These are phyloP conservation scores for Teleogryllus occipitalis DNA, from an alignment of 1,140 invertebrate species.

Conservation along the genomic window DNA sequence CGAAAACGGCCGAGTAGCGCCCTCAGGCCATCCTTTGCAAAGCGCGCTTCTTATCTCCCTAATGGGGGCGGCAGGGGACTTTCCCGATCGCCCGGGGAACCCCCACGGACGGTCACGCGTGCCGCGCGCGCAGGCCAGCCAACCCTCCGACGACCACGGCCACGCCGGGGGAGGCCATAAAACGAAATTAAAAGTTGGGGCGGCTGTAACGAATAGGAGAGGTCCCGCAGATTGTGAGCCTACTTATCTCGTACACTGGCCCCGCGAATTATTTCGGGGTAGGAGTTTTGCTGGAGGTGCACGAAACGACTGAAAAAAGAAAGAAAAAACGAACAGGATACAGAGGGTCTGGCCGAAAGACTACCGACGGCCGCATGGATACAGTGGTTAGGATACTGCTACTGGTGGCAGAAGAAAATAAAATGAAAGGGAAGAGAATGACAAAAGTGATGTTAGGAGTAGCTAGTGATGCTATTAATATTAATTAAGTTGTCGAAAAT, in stretches of 20 bases:
- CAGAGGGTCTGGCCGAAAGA: background rate
- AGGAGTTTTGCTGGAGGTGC: background rate
- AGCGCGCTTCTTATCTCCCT: too few species aligned
- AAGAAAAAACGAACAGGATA: background rate
- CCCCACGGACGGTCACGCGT: background rate
- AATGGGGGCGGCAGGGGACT: too few species aligned
- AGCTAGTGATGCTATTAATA: too few species aligned
- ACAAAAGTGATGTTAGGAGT: background rate
- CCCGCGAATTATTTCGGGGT: background rate
- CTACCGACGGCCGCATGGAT: background rate
- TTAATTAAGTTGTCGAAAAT: too few species aligned
- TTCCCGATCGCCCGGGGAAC: background rate
- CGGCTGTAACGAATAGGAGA: background rate
- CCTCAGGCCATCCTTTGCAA: too few species aligned
- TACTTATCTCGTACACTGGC: background rate
- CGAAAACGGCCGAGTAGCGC: too few species aligned
- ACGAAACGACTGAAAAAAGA: background rate
- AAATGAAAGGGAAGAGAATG: background rate
- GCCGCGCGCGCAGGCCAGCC: background rate
- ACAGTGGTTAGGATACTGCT: background rate
- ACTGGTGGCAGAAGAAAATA: background rate
- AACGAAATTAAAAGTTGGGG: slow-evolving; percentile 4
- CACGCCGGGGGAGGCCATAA: background rate
- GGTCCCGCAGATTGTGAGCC: background rate
- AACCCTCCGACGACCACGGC: too few species aligned